These are phyloP conservation scores for Cyclopterus lumpus DNA, from an alignment of 2,797 vertebrate species.

Conservation along the genomic window DNA sequence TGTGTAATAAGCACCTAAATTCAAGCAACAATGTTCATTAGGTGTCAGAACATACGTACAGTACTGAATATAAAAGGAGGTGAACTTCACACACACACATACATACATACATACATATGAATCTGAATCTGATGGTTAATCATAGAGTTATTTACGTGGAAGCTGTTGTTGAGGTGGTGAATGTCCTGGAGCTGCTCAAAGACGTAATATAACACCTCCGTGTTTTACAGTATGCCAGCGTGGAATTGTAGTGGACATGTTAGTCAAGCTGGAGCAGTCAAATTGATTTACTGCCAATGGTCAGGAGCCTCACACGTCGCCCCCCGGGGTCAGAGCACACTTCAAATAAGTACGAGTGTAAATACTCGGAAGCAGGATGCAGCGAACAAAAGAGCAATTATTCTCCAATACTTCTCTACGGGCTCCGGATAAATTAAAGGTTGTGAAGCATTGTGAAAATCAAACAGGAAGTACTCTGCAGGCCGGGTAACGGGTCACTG, in stretches of 20 bases:
- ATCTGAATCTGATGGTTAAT: neutral
- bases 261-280: neutral
- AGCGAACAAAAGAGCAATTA: neutral
- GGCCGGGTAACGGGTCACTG: neutral
- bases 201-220: constrained; percentile 4
- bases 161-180: neutral
- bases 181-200: neutral
- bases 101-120: too few species aligned
- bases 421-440: neutral
- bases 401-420: neutral
- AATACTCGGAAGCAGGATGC: constrained; percentile 12
- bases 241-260: neutral
- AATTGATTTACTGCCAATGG: neutral
- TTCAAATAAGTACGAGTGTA: constrained; percentile 11
- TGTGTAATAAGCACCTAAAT: neutral
- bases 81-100: too few species aligned
- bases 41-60: neutral
- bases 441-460: neutral
- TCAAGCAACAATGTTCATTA: neutral
- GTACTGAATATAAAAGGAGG: too few species aligned
- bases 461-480: constrained; percentile 10
- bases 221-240: neutral
- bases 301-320: neutral
- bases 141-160: neutral
- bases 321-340: constrained; percentile 16